Evolutionary conservation across 2,888 invertebrate species (phyloP), one percentile per base, ranked within the genome.

Genomic region (Epirrhoe tristata): DNA sequence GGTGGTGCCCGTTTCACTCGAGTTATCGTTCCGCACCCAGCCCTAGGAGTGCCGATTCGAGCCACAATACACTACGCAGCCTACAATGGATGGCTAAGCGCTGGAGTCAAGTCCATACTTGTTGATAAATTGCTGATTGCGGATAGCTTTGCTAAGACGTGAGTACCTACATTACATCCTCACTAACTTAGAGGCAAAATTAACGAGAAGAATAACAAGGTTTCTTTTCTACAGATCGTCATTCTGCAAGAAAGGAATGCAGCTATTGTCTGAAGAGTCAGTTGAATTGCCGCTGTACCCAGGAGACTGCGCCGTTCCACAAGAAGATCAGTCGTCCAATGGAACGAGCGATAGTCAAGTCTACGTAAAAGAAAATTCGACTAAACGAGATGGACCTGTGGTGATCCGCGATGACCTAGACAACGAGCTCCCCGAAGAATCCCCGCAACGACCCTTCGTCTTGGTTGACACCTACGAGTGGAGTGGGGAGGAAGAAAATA

Each of bases 41-140:
- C 96, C 24, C 91, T 98, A 68, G 95, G 96, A 14, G 96, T 96
- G 74, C 96, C 97, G 14, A 93, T 95, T 59, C 95, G 95, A 34
- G 95, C 96, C 0, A 95, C 97, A 81, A 94, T 98, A 17, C 95
- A 96, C 75, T 98, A 98, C 88, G 97, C 96, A 6, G 97, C 97
- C 0, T 98, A 98, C 91, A 96, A 96, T 73, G 98, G 98, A 12
- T 98, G 98, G 98, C 94, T 98, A 64, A 97, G 97, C 36, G 97
- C 97, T 17, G 98, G 98, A 1, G 93, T 97, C 63, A 95, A 96
- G 46, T 94, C 96, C 64, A 96, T 98, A 95, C 95, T 95, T 76
- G 94, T 98, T 68, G 97, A 98, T 87, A 97, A 97, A 86, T 94
- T 98, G 24, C 95, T 96, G 60, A 94, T 98, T 16, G 96, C 96